phyloP scores from a whole-genome alignment of 2,113 vertebrate species.

The Halcyon malimbica region DNA sequence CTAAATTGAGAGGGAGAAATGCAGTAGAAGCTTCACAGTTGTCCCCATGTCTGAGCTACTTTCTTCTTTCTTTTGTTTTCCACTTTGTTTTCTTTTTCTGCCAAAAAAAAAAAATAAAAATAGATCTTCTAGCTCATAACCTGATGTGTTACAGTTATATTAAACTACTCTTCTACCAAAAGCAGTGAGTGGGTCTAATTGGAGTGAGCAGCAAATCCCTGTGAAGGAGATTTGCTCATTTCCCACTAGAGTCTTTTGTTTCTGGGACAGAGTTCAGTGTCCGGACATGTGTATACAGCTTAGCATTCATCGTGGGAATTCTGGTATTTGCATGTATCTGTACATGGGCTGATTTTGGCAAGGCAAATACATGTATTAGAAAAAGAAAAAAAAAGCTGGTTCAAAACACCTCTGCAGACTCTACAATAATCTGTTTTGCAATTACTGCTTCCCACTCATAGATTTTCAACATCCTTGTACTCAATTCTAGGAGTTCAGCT shows the following conservation, averaged over 20 bases:
- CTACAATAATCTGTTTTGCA: not conserved
- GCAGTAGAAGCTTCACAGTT: not conserved
- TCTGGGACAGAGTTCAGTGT: constrained; percentile 10
- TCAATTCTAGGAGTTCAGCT: not conserved
- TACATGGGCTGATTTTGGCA: not conserved
- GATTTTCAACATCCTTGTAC: not conserved
- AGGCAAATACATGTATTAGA: not conserved
- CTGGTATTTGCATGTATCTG: not conserved
- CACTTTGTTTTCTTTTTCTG: not conserved
- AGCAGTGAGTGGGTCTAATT: not conserved
- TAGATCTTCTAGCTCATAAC: not conserved
- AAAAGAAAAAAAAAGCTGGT: not conserved
- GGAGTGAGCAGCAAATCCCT: not conserved
- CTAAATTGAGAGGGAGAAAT: not conserved
- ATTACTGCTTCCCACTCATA: not conserved
- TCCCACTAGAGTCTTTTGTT: not conserved
- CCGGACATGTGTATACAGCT: not conserved
- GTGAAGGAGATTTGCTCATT: constrained; percentile 1
- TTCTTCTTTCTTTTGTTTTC: not conserved
- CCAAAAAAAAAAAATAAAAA: fast-evolving
- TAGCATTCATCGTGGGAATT: constrained; percentile 5
- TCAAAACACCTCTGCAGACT: not conserved
- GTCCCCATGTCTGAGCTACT: not conserved
- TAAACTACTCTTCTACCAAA: not conserved
- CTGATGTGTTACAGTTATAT: not conserved